Base-by-base conservation (phyloP, 2,888 invertebrate species). In the Orthosia incerta region DNA sequence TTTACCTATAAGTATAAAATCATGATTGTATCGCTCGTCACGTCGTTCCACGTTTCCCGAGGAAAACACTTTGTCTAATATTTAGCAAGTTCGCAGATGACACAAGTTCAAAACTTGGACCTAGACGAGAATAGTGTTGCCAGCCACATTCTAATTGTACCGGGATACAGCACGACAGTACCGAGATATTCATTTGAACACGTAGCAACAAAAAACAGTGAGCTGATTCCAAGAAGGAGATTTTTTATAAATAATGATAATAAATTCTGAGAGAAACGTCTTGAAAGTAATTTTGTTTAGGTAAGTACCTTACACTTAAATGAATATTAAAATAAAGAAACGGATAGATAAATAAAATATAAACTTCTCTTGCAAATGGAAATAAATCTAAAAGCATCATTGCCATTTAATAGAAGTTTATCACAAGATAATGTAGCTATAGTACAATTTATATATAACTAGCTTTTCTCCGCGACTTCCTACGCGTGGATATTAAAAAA, bases 101-200 rank as follows among this genome's bases (percentile, higher is more conserved):
- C 20, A 64, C 66, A 71, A 81, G 71, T 77, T 81, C 26, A 50
- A 74, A 81, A 81, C 82, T 77, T 57, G 23, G 20, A 53, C 65
- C 50, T 20, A 23, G 46, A 50, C 20, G 45, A 53, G 50, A 31
- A 20, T 70, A 63, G 65, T 61, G 69, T 18, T 45, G 26, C 23
- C 48, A 73, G 57, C 55, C 16, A 46, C 18, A 64, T 60, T 55
- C 23, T 45, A 18, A 75, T 65, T 56, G 60, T 50, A 26, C 20
- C 46, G 51, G 59, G 39, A 76, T 59, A 45, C n/a, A 23, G 15
- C 7, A 23, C 3, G n/a, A 45, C n/a, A 23, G 15, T 12, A 23
- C 4, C 39, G 39, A 31, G 15, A 61, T 56, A 74, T 64, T 55
- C 60, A 53, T 0, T 13, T 12, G 12, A 75, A 31, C 15, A 51